Conservation (phyloP, 1,140 invertebrate genomes). For the Trissolcus basalis region DNA sequence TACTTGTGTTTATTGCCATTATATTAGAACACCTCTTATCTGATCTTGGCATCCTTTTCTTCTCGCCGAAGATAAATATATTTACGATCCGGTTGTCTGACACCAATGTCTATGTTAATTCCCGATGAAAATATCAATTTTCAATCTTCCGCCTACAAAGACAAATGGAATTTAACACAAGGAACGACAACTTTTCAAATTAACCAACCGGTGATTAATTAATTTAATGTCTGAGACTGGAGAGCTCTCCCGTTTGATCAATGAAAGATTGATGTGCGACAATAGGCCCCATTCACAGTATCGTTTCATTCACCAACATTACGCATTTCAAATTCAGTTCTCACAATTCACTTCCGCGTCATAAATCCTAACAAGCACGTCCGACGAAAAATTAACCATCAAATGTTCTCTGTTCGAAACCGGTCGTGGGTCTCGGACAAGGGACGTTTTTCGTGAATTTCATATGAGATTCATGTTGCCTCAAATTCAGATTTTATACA, state of each 20-base stretch:
- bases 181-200: slow-evolving; percentile 25
- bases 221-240: slow-evolving; percentile 15
- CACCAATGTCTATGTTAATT: slow-evolving; percentile 31
- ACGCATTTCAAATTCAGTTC: slow-evolving; percentile 52
- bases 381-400: slow-evolving; percentile 25
- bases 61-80: slow-evolving; percentile 44
- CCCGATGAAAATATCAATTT: slow-evolving; percentile 34
- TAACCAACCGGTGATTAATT: slow-evolving; percentile 45
- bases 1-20: slow-evolving; percentile 31
- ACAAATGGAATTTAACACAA: slow-evolving; percentile 24
- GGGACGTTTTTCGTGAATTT: slow-evolving; percentile 25
- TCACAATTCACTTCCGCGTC: slow-evolving; percentile 55
- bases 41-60: slow-evolving; percentile 27
- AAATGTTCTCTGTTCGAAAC: slow-evolving; percentile 18
- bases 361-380: slow-evolving; percentile 45
- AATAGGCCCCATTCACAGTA: slow-evolving; percentile 49
- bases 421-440: slow-evolving; percentile 21
- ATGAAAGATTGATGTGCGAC: slow-evolving; percentile 56
- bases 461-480: slow-evolving; percentile 31
- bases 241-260: slow-evolving; percentile 30
- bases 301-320: slow-evolving; percentile 48
- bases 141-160: slow-evolving; percentile 32
- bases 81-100: slow-evolving; percentile 14
- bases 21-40: slow-evolving; percentile 42
- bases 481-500: slow-evolving; percentile 43